These are phyloP conservation scores for Speoplatyrhinus poulsoni DNA, from an alignment of 2,113 vertebrate species.

Conservation along the genomic window DNA sequence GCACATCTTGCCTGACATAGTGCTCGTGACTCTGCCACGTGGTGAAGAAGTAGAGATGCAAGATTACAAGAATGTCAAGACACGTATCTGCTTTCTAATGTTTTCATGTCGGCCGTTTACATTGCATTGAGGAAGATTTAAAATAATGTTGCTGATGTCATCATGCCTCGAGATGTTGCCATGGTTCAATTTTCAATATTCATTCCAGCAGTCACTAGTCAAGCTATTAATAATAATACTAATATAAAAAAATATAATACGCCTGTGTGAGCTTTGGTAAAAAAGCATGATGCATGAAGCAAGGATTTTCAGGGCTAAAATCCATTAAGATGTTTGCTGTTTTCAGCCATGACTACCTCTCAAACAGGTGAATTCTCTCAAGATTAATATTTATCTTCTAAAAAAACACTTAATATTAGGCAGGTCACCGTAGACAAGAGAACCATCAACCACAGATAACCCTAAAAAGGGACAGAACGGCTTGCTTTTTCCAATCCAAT, in stretches of 20 bases:
- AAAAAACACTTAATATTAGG: too few species aligned
- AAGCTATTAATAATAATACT: background rate
- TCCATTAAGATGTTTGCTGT: too few species aligned
- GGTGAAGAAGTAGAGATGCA: conserved; percentile 2
- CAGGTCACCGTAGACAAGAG: conserved; percentile 14
- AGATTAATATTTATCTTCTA: too few species aligned
- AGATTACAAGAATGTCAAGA: conserved; percentile 46
- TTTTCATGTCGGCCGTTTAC: conserved; percentile 21
- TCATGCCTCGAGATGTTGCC: background rate
- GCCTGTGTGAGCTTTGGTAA: too few species aligned
- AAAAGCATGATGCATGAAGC: too few species aligned
- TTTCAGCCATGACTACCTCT: too few species aligned
- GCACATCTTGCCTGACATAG: conserved; percentile 64
- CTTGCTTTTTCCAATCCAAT: background rate
- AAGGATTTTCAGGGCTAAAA: too few species aligned
- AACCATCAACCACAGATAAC: background rate
- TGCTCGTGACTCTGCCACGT: conserved; percentile 50
- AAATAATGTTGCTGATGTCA: background rate
- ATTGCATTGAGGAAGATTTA: background rate
- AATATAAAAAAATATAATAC: background rate
- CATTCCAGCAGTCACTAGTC: background rate
- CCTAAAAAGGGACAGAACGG: conserved; percentile 20
- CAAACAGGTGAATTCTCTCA: too few species aligned
- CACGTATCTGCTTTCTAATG: conserved; percentile 22
- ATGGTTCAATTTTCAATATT: background rate